Base-by-base conservation (phyloP, 2,797 vertebrate species). In the Fistularia commersonii region DNA sequence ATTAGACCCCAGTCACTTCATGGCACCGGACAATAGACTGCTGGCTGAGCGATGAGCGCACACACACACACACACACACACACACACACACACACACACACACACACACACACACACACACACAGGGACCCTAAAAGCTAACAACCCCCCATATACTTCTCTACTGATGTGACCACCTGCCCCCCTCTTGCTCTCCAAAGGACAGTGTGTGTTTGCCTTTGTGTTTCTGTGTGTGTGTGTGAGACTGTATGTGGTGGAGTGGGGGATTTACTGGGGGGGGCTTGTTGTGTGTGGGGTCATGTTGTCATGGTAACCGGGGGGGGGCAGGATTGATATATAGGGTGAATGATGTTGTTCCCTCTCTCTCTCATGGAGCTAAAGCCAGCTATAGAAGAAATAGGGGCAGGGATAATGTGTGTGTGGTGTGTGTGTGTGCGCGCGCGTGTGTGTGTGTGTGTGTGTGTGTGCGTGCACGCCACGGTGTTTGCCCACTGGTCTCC, bases 1-100 rank as follows among this genome's bases (percentile, higher is more conserved):
- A 92, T 92, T 91, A 91, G 89, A 83, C 76, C 86, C 83, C 89
- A 90, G 90, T 91, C 85, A 87, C 81, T 87, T 87, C 85, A 83
- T 72, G 76, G 77, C 71, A 66, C 72, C 11, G 65, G 77, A 88
- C 86, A 86, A 77, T 87, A 76, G 82, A 86, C 77, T 85, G 81
- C 85, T 76, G 80, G 74, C 83, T 88, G 85, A 76, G 64, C 55
- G 54, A 77, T 80, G 76, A 69, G 71, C 77, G 69, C 61, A 61
- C 67, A 48, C 52, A 39, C 53, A 62, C n/a, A 15, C 58, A 9
- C 59, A 3, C 60, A 41, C 55, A 46, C 56, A 57, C 61, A 48
- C 67, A 47, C 71, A 57, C 52, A 39, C 69, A 50, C 63, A 58
- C 58, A 62, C 58, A 51, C 50, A 57, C 57, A 42, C 57, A 48